Percentiles rank a stretch among this genome's conserved stretches.
Conservation (phyloP, 2,113 vertebrate species). For the Potamarius usumacintae region DNA sequence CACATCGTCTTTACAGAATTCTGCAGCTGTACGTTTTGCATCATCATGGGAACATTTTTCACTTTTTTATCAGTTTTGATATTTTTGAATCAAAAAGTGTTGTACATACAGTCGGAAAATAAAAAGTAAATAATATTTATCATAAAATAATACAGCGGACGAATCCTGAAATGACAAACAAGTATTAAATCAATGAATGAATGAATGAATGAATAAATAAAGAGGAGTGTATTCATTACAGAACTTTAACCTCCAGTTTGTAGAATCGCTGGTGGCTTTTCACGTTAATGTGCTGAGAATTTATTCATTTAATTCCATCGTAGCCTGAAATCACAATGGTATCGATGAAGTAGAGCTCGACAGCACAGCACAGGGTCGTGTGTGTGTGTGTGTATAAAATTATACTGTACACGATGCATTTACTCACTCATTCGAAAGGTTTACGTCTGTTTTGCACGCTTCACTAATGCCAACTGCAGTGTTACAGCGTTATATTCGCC, state of each 20-base stretch:
- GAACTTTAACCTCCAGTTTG: not conserved
- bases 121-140: not conserved
- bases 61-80: not conserved
- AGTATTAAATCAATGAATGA: not conserved
- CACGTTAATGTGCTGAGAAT: not conserved
- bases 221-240: not conserved
- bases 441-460: not conserved
- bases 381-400: not conserved
- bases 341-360: no score
- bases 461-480: slow-evolving; percentile 36
- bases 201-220: no score
- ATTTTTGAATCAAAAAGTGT: not conserved
- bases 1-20: not conserved
- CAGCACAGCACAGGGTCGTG: not conserved
- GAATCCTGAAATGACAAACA: not conserved
- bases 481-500: slow-evolving; percentile 10
- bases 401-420: not conserved
- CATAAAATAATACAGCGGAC: not conserved
- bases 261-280: not conserved
- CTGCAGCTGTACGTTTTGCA: not conserved
- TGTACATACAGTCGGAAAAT: not conserved
- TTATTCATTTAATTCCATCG: not conserved
- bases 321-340: not conserved
- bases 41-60: not conserved
- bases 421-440: not conserved